Evolutionary conservation across 2,888 invertebrate species (phyloP).

Genomic region (Drosophila aldrichi): DNA sequence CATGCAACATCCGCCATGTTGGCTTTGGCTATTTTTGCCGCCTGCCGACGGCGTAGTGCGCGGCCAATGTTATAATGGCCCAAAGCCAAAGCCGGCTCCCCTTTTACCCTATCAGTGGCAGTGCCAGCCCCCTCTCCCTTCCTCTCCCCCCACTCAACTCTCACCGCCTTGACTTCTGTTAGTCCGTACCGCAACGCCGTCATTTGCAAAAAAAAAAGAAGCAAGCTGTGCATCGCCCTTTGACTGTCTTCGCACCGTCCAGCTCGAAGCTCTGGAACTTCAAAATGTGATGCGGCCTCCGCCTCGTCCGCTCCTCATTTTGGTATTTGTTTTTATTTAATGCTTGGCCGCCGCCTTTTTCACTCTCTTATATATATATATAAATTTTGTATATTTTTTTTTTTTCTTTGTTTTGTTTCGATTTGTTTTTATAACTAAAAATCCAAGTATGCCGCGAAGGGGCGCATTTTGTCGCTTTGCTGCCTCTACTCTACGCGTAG

Average conservation of each 20-base stretch:
- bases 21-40: conserved; percentile 77
- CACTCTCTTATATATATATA: neutral
- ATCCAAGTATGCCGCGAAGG: conserved; percentile 18
- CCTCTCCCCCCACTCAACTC: neutral
- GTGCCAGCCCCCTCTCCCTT: neutral
- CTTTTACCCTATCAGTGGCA: conserved; percentile 3
- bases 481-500: conserved; percentile 1
- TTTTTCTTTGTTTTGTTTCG: conserved; percentile 19
- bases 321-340: conserved; percentile 59
- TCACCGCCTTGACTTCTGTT: no score
- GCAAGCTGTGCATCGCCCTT: conserved; percentile 57
- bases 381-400: neutral
- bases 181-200: neutral
- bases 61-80: conserved; percentile 62
- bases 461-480: conserved; percentile 20
- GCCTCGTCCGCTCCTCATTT: conserved; percentile 12
- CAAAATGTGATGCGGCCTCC: conserved; percentile 32
- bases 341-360: conserved; percentile 34
- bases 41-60: conserved; percentile 36
- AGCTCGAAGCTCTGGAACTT: conserved; percentile 46
- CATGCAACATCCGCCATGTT: conserved; percentile 80
- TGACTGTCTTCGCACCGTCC: conserved; percentile 56
- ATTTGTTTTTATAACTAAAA: conserved; percentile 36
- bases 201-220: conserved; percentile 39
- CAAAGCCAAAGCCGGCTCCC: conserved; percentile 47